These are phyloP conservation scores for Bostrychus sinensis DNA, from an alignment of 2,113 vertebrate genomes.

Conservation along the genomic window DNA sequence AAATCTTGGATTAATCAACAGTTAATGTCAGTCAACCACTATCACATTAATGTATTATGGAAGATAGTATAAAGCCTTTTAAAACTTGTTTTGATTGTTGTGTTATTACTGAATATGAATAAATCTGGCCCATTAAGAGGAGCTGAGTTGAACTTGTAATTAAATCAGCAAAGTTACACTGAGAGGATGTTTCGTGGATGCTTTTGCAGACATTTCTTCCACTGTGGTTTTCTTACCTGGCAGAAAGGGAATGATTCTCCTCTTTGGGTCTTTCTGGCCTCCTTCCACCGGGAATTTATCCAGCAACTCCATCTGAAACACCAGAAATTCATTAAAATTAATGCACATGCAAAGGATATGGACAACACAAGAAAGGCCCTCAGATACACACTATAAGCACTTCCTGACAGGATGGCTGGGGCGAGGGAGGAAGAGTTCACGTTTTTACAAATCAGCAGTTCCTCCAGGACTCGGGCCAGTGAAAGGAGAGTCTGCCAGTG, in stretches of 20 bases:
- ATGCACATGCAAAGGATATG: constrained; percentile 21
- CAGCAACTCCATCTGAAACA: constrained; percentile 95
- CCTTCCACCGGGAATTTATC: constrained; percentile 99
- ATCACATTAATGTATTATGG: too few relatives aligned
- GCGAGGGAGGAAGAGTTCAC: constrained; percentile 28
- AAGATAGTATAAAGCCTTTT: too few relatives aligned
- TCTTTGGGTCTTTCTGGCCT: constrained; percentile 98
- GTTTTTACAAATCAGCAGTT: constrained; percentile 70
- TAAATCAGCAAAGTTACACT: too few relatives aligned
- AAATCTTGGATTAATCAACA: too few relatives aligned
- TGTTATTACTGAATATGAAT: too few relatives aligned
- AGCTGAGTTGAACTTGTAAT: too few relatives aligned
- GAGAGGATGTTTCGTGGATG: background rate
- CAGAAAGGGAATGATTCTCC: constrained; percentile 96
- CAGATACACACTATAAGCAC: constrained; percentile 10
- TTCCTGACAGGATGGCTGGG: constrained; percentile 19
- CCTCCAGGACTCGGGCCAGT: constrained; percentile 55
- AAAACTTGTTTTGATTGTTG: too few relatives aligned
- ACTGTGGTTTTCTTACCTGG: constrained; percentile 82
- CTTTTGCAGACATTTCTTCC: background rate
- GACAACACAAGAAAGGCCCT: background rate
- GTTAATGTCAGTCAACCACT: too few relatives aligned
- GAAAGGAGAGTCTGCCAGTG: constrained; percentile 57
- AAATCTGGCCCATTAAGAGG: too few relatives aligned
- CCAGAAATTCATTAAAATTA: constrained; percentile 20